These are phyloP conservation scores for Promerops cafer DNA, from an alignment of 2,113 vertebrate species.

Conservation along the genomic window DNA sequence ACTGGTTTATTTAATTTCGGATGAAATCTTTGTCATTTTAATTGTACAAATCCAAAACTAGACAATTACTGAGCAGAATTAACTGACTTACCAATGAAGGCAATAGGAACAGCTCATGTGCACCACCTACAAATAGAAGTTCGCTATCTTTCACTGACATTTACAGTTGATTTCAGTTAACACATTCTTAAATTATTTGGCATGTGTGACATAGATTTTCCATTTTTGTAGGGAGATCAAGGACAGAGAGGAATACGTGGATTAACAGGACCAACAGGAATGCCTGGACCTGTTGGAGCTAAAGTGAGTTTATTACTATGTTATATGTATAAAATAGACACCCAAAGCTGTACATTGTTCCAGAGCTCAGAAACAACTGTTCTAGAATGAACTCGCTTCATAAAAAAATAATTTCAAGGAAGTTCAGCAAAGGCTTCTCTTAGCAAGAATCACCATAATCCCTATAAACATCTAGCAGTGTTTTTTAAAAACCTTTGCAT, in stretches of 20 bases:
- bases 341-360: background rate
- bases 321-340: background rate
- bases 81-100: background rate
- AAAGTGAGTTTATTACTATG: constrained; percentile 69
- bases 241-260: constrained; percentile 85
- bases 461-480: background rate
- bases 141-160: background rate
- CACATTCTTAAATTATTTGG: background rate
- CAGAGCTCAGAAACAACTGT: background rate
- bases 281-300: constrained; percentile 80
- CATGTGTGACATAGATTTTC: background rate
- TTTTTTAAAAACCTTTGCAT: background rate
- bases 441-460: background rate
- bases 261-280: constrained; percentile 80
- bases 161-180: background rate
- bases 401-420: background rate
- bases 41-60: background rate
- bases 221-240: constrained; percentile 79
- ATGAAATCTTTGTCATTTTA: background rate
- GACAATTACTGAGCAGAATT: background rate
- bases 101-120: background rate
- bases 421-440: background rate
- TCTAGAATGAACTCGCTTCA: background rate
- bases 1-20: background rate
- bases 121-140: background rate